Evolutionary conservation across 2,888 invertebrate genomes (phyloP), one percentile per base, ranked within the genome.

Genomic region (Leptinotarsa haldemani): DNA sequence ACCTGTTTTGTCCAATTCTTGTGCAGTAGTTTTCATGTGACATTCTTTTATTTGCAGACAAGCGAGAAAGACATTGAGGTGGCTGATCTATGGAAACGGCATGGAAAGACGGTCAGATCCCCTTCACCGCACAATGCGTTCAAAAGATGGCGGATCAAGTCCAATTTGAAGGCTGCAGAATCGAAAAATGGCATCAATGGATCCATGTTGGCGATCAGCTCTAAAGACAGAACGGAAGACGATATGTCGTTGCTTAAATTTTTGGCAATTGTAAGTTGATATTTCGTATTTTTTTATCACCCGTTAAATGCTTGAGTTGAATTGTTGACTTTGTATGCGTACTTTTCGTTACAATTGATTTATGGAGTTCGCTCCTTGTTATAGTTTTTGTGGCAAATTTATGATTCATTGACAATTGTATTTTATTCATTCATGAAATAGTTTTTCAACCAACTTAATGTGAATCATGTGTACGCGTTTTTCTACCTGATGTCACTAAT

Each of bases 251-350:
- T 90, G 80, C 90, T 94, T 80, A 94, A 94, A 88, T 93, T 94
- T 86, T 88, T 95, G 87, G 94, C 94, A 83, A 92, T 94, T 90
- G 94, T 94, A 91, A 94, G 94, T 93, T 88, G 81, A 2, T 12
- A 9, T 40, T 40, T 40, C 40, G 40, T 40, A 40, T 40, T 2
- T 40, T 30, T 40, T 40, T 74, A 16, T 20, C 12, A 18, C 53
- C 12, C 18, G 20, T 56, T 7, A 13, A 56, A 20, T 56, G 56
- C 13, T 20, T 22, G 22, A 20, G 56, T 15, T 12, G 30, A 30
- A 30, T 30, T 5, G 30, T 30, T 30, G 30, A 30, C 30, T 30
- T 30, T 30, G 30, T 30, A 7, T 30, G 30, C 7, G 30, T 18
- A 61, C 16, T 61, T 61, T 40, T 25, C 13, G 16, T 58, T 30